Conservation (phyloP, 2,888 invertebrate genomes). For the Lacanobia wlatinum region DNA sequence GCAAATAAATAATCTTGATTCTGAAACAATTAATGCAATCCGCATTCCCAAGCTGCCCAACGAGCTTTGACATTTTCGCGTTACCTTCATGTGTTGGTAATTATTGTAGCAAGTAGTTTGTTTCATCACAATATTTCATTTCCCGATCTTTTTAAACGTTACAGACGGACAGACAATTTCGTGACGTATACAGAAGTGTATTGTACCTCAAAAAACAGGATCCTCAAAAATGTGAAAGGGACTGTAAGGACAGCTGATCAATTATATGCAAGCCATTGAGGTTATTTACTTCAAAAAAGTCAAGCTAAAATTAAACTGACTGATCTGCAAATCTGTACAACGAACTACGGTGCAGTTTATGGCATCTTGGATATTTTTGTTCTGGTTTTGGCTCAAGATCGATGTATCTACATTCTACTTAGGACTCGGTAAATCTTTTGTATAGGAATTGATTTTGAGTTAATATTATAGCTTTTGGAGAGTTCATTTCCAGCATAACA, state of each 20-base stretch:
- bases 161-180: background rate
- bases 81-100: constrained; percentile 30
- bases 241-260: constrained; percentile 37
- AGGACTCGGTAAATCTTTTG: too few relatives aligned
- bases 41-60: background rate
- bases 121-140: constrained; percentile 27
- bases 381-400: too few relatives aligned
- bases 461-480: too few relatives aligned
- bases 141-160: constrained; percentile 23
- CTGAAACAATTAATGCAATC: constrained; percentile 1
- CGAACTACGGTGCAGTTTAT: background rate
- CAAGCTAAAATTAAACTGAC: background rate
- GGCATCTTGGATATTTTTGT: too few relatives aligned
- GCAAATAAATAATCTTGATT: background rate
- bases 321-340: background rate
- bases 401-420: too few relatives aligned
- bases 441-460: too few relatives aligned
- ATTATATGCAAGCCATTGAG: background rate
- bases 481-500: too few relatives aligned
- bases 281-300: background rate
- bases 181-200: constrained; percentile 41
- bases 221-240: constrained; percentile 45
- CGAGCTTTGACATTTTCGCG: constrained; percentile 11
- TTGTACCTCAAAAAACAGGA: constrained; percentile 47
- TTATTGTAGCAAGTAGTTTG: constrained; percentile 15